Evolutionary conservation across 1,140 invertebrate genomes (phyloP), one percentile per base, ranked within the genome.

Genomic region (Halictus rubicundus): DNA sequence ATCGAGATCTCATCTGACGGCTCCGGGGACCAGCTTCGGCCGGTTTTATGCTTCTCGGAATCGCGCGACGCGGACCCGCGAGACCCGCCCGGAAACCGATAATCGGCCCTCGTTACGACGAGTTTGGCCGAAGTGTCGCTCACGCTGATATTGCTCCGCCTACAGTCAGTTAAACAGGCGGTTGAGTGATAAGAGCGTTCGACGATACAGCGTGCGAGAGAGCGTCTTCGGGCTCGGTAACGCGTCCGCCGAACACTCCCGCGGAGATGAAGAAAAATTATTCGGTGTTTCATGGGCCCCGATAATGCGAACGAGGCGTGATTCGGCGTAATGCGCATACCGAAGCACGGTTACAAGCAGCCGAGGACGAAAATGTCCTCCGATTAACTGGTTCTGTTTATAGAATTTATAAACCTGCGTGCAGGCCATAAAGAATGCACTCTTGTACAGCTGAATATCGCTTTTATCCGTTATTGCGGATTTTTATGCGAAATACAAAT

Each of bases 21-120:
- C 78, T 54, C 81, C 76, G 77, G 65, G 32, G 59, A 49, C 37
- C 25, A 39, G 32, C 32, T 32, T 12, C 46, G 21, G 39, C 42
- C 61, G 88, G 87, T 87, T 89, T 89, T 87, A 88, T 86, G 86
- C 86, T 85, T 85, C 83, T 85, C 83, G 61, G 76, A 74, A 64
- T 77, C 69, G 82, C 82, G 83, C 82, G 78, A 14, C 6, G 49
- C 49, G 16, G 49, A 52, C 49, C 49, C 49, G 49, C 49, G 49
- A 46, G 9, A 16, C 49, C 49, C 14, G 49, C 49, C 49, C 49
- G 49, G 49, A 52, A 52, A 21, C 23, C 23, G 70, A 72, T 72
- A 72, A 61, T 37, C 37, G 8, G 3, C 10, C 32, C 63, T 65
- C 63, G 39, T 65, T 65, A 42, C 32, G 37, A 27, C 32, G 19